Base-by-base conservation (phyloP, 2,113 vertebrate species). In the Shinisaurus crocodilurus region DNA sequence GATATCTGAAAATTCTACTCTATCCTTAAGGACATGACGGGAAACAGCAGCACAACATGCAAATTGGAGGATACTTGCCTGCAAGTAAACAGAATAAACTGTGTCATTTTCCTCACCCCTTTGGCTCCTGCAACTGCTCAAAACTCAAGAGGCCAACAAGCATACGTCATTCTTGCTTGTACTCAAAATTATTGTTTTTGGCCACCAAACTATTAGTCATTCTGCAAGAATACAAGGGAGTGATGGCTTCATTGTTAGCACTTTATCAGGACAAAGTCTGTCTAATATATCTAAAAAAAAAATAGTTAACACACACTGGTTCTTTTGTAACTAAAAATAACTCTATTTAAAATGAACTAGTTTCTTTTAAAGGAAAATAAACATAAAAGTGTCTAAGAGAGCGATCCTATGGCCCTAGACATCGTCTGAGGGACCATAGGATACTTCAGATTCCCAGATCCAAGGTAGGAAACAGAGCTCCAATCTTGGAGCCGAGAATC, bases 181-280 rank as follows among this genome's bases (percentile, higher is more conserved):
- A 5, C 85, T 90, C 85, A 86, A 90, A 91, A 94, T 93, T 92
- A 77, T 93, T 89, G 84, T 8, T 74, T 75, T 92, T 54, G 60
- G 54, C 79, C 91, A 93, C 67, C 92, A 93, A 94, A 82, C 81
- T 67, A 65, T 84, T 83, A 63, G 81, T 65, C 85, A 93, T 93
- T 87, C 89, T 82, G 95, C 88, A 79, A 87, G 40, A 91, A 81
- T 9, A 90, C 72, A 12, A 54, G 45, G 10, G 29, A 89, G 43
- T 86, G 88, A 90, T 81, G 60, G 92, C 91, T 25, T 76, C 91
- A 88, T 0, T 0, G 69, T 69, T 90, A 87, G 20, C 18, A 45
- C 20, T 6, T 1, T 34, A 81, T 34, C 88, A 76, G 77, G 23
- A 45, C 67, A 34, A 79, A 83, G 16, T 23, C 54, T 92, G 81